Percentiles rank a stretch among this genome's conserved stretches.
These are phyloP conservation scores for Tangara arthus DNA, from an alignment of 2,797 vertebrate species.

Conservation along the genomic window DNA sequence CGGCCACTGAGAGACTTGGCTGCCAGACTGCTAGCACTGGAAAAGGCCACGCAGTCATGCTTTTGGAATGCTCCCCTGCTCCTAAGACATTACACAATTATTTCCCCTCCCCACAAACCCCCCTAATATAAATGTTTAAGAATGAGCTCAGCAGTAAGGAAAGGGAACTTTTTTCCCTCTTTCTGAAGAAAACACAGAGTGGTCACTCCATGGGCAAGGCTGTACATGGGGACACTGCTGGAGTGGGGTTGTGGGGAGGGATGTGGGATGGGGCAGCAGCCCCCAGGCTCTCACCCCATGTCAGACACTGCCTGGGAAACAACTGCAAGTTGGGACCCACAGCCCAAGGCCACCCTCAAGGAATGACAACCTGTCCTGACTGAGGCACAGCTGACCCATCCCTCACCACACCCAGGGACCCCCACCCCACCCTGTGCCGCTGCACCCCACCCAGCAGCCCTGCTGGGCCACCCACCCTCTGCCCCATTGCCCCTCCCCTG, in stretches of 20 bases:
- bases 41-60: conserved; percentile 50
- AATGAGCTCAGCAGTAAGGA: conserved; percentile 28
- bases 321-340: rapidly evolving
- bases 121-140: conserved; percentile 30
- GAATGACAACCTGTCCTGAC: background rate
- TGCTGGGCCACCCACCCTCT: background rate
- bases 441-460: background rate
- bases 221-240: rapidly evolving
- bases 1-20: background rate
- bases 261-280: background rate
- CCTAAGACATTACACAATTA: conserved; percentile 50
- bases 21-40: background rate
- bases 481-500: background rate
- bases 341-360: background rate
- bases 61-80: conserved; percentile 64
- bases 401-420: background rate
- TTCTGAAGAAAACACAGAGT: background rate
- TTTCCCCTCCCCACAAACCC: conserved; percentile 18
- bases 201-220: background rate
- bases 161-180: background rate
- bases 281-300: background rate
- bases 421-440: background rate
- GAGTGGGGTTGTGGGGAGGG: background rate
- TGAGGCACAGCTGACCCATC: background rate
- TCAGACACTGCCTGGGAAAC: background rate